Conservation (phyloP, 2,797 vertebrate genomes). For the Scolopax rusticola region DNA sequence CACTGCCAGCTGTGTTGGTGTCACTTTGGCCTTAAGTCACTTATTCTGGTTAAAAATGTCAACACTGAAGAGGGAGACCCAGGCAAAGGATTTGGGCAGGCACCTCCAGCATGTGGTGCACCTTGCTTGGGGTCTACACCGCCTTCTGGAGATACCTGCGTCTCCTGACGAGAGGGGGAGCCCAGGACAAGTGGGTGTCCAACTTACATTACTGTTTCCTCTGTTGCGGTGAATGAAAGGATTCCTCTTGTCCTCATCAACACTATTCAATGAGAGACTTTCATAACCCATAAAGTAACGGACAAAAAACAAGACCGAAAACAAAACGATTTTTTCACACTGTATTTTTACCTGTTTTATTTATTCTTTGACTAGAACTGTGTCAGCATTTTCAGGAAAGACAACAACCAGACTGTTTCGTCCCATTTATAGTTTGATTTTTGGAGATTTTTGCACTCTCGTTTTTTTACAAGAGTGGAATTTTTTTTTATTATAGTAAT, state of each 20-base stretch:
- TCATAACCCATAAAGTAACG: background rate
- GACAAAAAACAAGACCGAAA: background rate
- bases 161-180: background rate
- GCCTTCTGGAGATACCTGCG: background rate
- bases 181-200: background rate
- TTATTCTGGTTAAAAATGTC: background rate
- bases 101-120: rapidly evolving
- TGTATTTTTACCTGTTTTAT: constrained; percentile 58
- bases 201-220: background rate
- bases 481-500: background rate
- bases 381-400: constrained; percentile 20
- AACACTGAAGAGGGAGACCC: background rate
- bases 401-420: constrained; percentile 2
- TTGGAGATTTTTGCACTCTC: background rate
- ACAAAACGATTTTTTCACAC: background rate
- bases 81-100: background rate
- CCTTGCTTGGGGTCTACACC: background rate
- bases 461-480: background rate
- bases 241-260: background rate
- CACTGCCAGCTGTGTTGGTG: background rate
- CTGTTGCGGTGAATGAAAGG: background rate
- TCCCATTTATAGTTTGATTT: background rate
- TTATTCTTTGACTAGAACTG: constrained; percentile 34
- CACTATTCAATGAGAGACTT: rapidly evolving
- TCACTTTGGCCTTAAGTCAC: background rate